A percentile compares a stretch with the other conserved stretches of the same genome.
Evolutionary conservation across 2,113 vertebrate species (phyloP).

Genomic region (Zosterops hypoxanthus): DNA sequence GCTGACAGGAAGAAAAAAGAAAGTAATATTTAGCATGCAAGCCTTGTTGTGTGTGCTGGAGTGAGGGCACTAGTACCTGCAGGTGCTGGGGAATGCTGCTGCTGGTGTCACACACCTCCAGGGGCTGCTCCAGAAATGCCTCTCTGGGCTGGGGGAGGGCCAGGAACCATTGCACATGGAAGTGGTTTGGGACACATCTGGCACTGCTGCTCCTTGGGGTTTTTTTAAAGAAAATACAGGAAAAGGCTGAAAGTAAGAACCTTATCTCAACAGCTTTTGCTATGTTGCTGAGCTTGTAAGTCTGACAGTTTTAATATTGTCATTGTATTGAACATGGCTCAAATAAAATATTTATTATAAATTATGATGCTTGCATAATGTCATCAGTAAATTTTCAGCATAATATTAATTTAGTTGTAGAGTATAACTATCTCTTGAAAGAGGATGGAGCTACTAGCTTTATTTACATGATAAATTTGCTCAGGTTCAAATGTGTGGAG

Average conservation of each 20-base stretch:
- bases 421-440: background rate
- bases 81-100: background rate
- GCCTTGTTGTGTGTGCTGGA: background rate
- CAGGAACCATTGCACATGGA: background rate
- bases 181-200: slow-evolving; percentile 39
- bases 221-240: background rate
- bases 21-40: background rate
- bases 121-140: background rate
- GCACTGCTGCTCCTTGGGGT: background rate
- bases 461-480: background rate
- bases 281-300: background rate
- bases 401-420: background rate
- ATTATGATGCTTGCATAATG: background rate
- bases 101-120: rapidly evolving
- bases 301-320: background rate
- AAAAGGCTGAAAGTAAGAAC: background rate
- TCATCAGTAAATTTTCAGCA: background rate
- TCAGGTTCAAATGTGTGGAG: background rate
- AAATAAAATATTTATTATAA: background rate
- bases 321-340: background rate
- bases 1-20: background rate
- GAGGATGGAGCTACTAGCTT: background rate
- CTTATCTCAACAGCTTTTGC: background rate
- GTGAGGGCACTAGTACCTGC: background rate
- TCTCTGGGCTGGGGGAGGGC: background rate